A percentile compares a stretch with the other conserved stretches of the same genome.
phyloP scores from a whole-genome alignment of 2,113 vertebrate genomes.

The Calyptomena viridis region DNA sequence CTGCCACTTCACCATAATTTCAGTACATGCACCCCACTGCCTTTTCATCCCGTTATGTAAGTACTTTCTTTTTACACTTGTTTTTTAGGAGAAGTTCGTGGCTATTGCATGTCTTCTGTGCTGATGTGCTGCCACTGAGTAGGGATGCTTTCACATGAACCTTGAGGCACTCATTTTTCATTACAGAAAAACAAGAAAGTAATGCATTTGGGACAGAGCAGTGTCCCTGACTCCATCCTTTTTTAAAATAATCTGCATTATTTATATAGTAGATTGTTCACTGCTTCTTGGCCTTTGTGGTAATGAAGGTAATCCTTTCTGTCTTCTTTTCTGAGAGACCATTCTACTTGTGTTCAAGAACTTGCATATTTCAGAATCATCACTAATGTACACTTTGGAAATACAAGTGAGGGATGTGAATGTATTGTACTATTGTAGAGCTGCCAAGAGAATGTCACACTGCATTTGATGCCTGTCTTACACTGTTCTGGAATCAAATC shows the following conservation, averaged over 20 bases:
- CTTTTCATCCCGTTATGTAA: neutral
- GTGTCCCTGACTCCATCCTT: neutral
- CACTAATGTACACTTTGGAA: neutral
- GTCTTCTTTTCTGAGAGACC: neutral
- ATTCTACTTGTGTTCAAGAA: neutral
- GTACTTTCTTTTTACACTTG: neutral
- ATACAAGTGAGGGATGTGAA: neutral
- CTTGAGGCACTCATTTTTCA: no score
- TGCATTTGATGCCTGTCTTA: neutral
- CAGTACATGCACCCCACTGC: neutral
- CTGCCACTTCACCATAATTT: neutral
- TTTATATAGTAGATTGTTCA: neutral
- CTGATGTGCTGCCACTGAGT: neutral
- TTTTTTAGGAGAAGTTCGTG: neutral
- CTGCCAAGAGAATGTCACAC: neutral
- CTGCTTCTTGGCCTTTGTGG: neutral
- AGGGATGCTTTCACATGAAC: accelerated
- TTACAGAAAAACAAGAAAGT: neutral
- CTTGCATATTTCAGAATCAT: neutral
- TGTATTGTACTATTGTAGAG: neutral
- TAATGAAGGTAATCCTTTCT: neutral
- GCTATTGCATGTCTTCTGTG: neutral
- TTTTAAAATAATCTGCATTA: neutral
- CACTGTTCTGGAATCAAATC: neutral
- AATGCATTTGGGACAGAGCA: neutral